Evolutionary conservation across 2,113 vertebrate species (phyloP).

Genomic region (Morone saxatilis): DNA sequence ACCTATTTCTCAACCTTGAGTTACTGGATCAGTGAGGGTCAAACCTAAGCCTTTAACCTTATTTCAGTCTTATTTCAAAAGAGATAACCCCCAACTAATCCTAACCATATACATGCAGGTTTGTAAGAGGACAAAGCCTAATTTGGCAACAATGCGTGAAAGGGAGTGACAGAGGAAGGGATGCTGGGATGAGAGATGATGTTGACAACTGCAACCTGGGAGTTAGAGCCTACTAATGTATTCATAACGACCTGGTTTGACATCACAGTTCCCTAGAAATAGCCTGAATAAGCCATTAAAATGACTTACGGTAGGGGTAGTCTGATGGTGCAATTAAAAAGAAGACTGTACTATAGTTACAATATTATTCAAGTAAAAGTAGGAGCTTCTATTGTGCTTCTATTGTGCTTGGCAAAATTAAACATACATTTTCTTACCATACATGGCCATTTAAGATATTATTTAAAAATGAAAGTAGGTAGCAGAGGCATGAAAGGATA

Average conservation of each 20-base stretch:
- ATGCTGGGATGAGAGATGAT: not conserved
- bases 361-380: not conserved
- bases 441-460: too few species aligned
- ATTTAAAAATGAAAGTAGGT: too few species aligned
- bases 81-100: slow-evolving; percentile 66
- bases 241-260: slow-evolving; percentile 17
- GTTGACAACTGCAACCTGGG: slow-evolving; percentile 8
- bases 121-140: slow-evolving; percentile 4
- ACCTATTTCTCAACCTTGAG: slow-evolving; percentile 43
- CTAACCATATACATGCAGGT: slow-evolving; percentile 7
- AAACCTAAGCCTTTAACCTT: slow-evolving; percentile 56
- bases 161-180: not conserved
- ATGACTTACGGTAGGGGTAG: not conserved
- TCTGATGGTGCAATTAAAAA: not conserved
- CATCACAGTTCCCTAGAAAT: not conserved
- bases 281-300: not conserved
- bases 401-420: too few species aligned
- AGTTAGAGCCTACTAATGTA: not conserved
- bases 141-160: not conserved
- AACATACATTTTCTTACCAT: too few species aligned
- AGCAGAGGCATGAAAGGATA: too few species aligned
- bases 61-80: slow-evolving; percentile 63
- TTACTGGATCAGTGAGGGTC: slow-evolving; percentile 46
- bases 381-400: not conserved
- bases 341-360: not conserved